Evolutionary conservation across 2,888 invertebrate species (phyloP).

Genomic region (Shargacucullia verbasci): DNA sequence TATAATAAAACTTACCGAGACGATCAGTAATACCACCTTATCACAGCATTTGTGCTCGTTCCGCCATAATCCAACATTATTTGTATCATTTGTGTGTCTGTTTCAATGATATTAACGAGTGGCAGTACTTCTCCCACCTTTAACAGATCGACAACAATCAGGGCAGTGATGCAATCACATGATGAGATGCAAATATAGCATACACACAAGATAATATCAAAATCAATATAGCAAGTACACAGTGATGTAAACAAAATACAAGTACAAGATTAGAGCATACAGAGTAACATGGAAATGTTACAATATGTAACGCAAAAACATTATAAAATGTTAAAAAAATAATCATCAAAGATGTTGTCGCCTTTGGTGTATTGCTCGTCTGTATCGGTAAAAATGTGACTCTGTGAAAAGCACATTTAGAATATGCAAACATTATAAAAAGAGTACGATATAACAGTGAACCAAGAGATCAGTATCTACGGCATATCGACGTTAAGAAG

Average conservation of each 20-base stretch:
- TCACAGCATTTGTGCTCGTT: slow-evolving; percentile 50
- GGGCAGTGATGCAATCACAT: slow-evolving; percentile 76
- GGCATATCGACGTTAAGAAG: slow-evolving; percentile 39
- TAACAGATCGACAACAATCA: slow-evolving; percentile 84
- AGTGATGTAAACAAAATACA: slow-evolving; percentile 53
- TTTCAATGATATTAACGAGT: slow-evolving; percentile 64
- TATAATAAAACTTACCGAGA: slow-evolving; percentile 66
- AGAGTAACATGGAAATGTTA: slow-evolving; percentile 55
- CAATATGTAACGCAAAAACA: slow-evolving; percentile 53
- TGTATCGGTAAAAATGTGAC: slow-evolving; percentile 50
- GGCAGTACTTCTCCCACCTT: slow-evolving; percentile 77
- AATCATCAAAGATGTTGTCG: slow-evolving; percentile 44
- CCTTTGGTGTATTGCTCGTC: slow-evolving; percentile 55
- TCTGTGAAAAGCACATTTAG: slow-evolving; percentile 72
- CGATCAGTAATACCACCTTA: slow-evolving; percentile 65
- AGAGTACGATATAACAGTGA: slow-evolving; percentile 52
- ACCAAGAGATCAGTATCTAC: slow-evolving; percentile 47
- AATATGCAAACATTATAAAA: slow-evolving; percentile 62
- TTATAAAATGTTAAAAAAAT: slow-evolving; percentile 44
- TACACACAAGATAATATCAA: slow-evolving; percentile 66
- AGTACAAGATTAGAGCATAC: slow-evolving; percentile 45
- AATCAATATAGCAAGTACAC: slow-evolving; percentile 52
- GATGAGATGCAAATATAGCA: slow-evolving; percentile 68
- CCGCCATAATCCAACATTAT: slow-evolving; percentile 58
- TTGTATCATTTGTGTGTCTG: slow-evolving; percentile 64